phyloP scores from a whole-genome alignment of 2,888 invertebrate species.

The Drosophila acutilabella region DNA sequence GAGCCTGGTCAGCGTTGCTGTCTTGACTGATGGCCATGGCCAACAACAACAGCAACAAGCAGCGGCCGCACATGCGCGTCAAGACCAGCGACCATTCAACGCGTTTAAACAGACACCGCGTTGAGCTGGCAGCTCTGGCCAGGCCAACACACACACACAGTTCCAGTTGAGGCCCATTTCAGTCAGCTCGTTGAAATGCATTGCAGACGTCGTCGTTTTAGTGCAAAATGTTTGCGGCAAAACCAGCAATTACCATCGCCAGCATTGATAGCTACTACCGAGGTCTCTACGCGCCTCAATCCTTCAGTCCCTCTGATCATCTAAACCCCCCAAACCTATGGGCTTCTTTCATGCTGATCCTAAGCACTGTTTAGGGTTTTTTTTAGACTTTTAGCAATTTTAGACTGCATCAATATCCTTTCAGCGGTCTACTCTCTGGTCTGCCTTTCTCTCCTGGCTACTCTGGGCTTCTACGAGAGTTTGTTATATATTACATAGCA shows the following conservation, averaged over 20 bases:
- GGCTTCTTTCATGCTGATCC: not conserved
- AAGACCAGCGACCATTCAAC: slow-evolving; percentile 70
- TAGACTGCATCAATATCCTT: slow-evolving; percentile 43
- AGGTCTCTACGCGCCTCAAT: not conserved
- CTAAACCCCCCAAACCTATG: slow-evolving; percentile 2
- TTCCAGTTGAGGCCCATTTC: slow-evolving; percentile 8
- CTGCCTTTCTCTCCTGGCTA: not conserved
- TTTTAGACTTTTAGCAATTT: slow-evolving; percentile 74
- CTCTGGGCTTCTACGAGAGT: not conserved
- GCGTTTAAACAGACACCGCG: slow-evolving; percentile 54
- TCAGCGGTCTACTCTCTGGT: not conserved
- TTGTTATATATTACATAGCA: too few relatives aligned
- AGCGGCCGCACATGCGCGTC: slow-evolving; percentile 72
- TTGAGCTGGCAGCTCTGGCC: slow-evolving; percentile 14
- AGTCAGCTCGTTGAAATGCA: slow-evolving; percentile 45
- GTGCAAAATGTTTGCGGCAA: slow-evolving; percentile 80
- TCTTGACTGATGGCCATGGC: slow-evolving; percentile 59
- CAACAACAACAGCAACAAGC: slow-evolving; percentile 14
- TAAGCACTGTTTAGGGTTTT: slow-evolving; percentile 63
- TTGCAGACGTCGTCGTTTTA: slow-evolving; percentile 63
- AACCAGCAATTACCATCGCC: slow-evolving; percentile 83
- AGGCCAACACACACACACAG: slow-evolving; percentile 3
- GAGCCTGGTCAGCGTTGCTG: slow-evolving; percentile 38
- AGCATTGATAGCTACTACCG: slow-evolving; percentile 75
- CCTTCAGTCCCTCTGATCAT: not conserved